These are phyloP conservation scores for Gorsachius goisagi DNA, from an alignment of 2,113 vertebrate genomes.

Conservation along the genomic window DNA sequence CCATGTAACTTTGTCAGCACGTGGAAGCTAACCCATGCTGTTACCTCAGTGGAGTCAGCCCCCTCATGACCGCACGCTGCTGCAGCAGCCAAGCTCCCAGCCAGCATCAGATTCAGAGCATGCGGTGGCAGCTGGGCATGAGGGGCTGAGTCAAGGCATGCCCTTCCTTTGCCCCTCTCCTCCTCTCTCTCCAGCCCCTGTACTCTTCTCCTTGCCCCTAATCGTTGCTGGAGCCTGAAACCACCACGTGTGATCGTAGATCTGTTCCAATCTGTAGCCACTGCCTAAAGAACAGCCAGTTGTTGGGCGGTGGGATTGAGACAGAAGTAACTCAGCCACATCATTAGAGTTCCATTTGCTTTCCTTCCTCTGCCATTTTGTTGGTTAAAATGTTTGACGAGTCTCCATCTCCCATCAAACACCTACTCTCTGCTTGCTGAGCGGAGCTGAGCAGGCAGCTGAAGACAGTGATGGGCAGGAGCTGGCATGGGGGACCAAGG, in stretches of 20 bases:
- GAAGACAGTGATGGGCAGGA: not conserved
- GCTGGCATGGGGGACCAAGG: not conserved
- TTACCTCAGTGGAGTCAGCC: not conserved
- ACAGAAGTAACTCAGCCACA: not conserved
- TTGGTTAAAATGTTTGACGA: not conserved
- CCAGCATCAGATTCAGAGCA: fast-evolving
- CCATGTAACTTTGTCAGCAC: not conserved
- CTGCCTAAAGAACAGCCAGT: not conserved
- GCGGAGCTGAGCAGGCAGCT: not conserved
- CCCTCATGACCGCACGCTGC: fast-evolving
- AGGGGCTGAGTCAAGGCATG: not conserved
- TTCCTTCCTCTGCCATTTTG: not conserved
- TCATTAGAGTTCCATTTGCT: not conserved
- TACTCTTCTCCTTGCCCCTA: not conserved
- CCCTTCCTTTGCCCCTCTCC: not conserved
- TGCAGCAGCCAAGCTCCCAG: not conserved
- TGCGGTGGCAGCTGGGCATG: not conserved
- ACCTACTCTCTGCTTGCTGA: not conserved
- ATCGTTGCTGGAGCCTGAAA: not conserved
- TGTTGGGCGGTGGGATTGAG: not conserved
- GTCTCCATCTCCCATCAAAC: not conserved
- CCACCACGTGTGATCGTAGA: not conserved
- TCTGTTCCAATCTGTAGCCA: not conserved
- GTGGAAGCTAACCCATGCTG: not conserved
- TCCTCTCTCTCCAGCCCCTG: not conserved